Evolutionary conservation across 2,888 invertebrate species (phyloP), one percentile per base, ranked within the genome.

Genomic region (Phragmatobia fuliginosa): DNA sequence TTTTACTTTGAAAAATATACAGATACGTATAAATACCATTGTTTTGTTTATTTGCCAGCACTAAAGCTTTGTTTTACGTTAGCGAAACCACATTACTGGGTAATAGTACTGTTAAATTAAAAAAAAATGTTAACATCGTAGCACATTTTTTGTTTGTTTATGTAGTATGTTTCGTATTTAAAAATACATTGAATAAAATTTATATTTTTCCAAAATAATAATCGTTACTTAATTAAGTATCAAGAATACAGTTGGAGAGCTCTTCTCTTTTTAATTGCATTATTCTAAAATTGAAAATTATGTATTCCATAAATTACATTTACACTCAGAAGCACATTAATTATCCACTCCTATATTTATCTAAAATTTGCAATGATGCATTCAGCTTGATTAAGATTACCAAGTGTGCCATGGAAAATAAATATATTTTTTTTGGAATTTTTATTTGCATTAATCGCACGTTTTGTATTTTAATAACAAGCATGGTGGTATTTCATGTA

Each of bases 51-150:
- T 88, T 91, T 90, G 90, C 90, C 58, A 78, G 87, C 90, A 90
- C 89, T 76, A 68, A 77, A 41, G 91, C 91, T 91, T 91, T 69
- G 72, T 90, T 82, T 81, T 78, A 79, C 88, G 88, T 81, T 88
- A 89, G 82, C 69, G 61, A 49, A 70, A 72, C 63, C 31, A 62
- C 56, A 31, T 66, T 70, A 72, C 68, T 66, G 73, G 79, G 76
- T 80, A 66, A 59, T 62, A n/a, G n/a, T n/a, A n/a, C n/a, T n/a
- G n/a, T 69, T 45, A 59, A 49, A 10, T n/a, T 49, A 36, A n/a
- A 68, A 38, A 64, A 70, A 61, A 67, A 70, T 60, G 16, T 64
- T 63, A 21, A 63, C 79, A 81, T 67, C 73, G 62, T 79, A 75
- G 74, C 76, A 80, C 81, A 79, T 71, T 65, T 73, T 75, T 66